Evolutionary conservation across 2,888 invertebrate species (phyloP), one percentile per base, ranked within the genome.

Genomic region (Apotomis turbidana): DNA sequence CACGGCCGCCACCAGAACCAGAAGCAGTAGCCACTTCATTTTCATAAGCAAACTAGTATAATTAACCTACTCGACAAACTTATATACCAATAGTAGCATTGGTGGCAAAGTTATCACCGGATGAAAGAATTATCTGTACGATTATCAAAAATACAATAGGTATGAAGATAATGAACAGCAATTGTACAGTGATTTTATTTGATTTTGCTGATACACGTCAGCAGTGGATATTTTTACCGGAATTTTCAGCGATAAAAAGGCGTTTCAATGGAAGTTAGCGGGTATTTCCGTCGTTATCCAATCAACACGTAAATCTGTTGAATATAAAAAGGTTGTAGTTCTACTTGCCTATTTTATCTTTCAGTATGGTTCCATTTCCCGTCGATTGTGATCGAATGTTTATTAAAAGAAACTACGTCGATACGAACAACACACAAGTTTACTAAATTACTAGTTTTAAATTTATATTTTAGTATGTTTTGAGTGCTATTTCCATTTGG

Each of bases 21-120:
- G 41, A 52, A 68, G 3, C 46, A 72, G 46, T 15, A 72, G 13
- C 52, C 68, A 54, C 73, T 66, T 69, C 73, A 73, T 69, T 27
- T 27, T 71, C 5, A 8, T 27, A 41, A 27, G 9, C 10, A 0
- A 38, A 63, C 60, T 58, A 57, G 41, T 12, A 5, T 10, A 9
- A 38, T 46, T 15, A 2, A 49, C 13, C 5, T 36, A n/a, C 4
- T 41, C 6, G 12, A 10, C 49, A 49, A 49, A 9, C 49, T 49
- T 49, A 49, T 49, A 49, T 49, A 49, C 44, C 44, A 5, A 8
- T 44, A 44, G 44, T 44, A 44, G 44, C 49, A 49, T 49, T 49
- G 12, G 49, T 49, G 9, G 49, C 49, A 49, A 49, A 49, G 9
- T 49, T 49, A 12, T 62, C 13, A 62, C 49, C n/a, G 38, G 38